phyloP scores from a whole-genome alignment of 2,113 vertebrate genomes.

The Tyto alba region DNA sequence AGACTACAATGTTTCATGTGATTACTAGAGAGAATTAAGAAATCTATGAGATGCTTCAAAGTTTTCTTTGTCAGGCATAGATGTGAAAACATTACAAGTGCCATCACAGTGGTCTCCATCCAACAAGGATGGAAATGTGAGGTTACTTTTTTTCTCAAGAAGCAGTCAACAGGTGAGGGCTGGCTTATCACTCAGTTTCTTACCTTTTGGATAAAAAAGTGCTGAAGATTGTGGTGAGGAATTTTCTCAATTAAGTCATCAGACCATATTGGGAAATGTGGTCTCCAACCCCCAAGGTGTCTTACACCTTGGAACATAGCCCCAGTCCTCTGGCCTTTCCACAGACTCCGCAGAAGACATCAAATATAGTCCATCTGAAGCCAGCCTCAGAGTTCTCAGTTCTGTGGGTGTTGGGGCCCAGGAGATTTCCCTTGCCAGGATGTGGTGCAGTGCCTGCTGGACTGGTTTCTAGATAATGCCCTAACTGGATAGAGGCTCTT shows the following conservation, averaged over 20 bases:
- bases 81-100: not conserved
- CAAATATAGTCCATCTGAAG: not conserved
- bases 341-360: not conserved
- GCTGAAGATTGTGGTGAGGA: not conserved
- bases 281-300: not conserved
- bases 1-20: not conserved
- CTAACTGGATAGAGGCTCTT: not conserved
- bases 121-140: not conserved
- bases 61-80: not conserved
- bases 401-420: not conserved
- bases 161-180: not conserved
- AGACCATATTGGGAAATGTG: not conserved
- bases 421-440: not conserved
- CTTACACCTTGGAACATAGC: not conserved
- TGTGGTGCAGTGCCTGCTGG: not conserved
- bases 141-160: not conserved
- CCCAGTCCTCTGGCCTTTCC: not conserved
- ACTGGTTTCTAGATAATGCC: not conserved
- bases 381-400: not conserved
- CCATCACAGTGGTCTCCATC: not conserved
- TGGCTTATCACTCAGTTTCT: not conserved
- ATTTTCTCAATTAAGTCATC: not conserved
- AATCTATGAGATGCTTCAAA: not conserved
- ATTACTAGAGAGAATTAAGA: not conserved
- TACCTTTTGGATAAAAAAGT: not conserved